Percentiles rank a stretch among this genome's conserved stretches.
Evolutionary conservation across 2,113 vertebrate species (phyloP).

Genomic region (Leiothrix lutea): DNA sequence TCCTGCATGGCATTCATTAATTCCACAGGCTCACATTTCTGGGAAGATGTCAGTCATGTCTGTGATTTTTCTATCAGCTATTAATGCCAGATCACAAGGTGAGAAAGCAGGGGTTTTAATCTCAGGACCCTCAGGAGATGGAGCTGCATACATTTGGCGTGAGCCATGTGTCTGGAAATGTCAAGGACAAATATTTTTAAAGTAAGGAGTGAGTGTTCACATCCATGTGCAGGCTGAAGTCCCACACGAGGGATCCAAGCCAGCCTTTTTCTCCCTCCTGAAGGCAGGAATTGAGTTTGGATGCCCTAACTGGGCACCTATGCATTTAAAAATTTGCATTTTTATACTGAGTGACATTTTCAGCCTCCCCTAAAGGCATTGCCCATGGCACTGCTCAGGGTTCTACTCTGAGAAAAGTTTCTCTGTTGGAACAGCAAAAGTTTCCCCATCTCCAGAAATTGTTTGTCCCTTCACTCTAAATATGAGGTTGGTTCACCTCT

Average conservation of each 20-base stretch:
- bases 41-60: constrained; percentile 68
- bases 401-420: neutral
- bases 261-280: neutral
- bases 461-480: neutral
- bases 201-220: neutral
- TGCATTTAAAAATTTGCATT: neutral
- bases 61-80: constrained; percentile 58
- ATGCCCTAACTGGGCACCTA: neutral
- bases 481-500: neutral
- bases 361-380: neutral
- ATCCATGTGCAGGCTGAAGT: neutral
- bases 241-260: neutral
- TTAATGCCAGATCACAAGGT: constrained; percentile 63
- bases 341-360: neutral
- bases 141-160: constrained; percentile 43
- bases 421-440: neutral
- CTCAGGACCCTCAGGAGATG: constrained; percentile 60
- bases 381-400: neutral
- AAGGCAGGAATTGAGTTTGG: neutral
- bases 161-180: constrained; percentile 50
- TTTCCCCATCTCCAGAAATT: neutral
- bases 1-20: constrained; percentile 67
- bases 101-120: constrained; percentile 62
- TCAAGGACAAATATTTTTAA: constrained; percentile 36
- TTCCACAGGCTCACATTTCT: constrained; percentile 60